Evolutionary conservation across 2,888 invertebrate genomes (phyloP), one percentile per base, ranked within the genome.

Genomic region (Abrostola tripartita): DNA sequence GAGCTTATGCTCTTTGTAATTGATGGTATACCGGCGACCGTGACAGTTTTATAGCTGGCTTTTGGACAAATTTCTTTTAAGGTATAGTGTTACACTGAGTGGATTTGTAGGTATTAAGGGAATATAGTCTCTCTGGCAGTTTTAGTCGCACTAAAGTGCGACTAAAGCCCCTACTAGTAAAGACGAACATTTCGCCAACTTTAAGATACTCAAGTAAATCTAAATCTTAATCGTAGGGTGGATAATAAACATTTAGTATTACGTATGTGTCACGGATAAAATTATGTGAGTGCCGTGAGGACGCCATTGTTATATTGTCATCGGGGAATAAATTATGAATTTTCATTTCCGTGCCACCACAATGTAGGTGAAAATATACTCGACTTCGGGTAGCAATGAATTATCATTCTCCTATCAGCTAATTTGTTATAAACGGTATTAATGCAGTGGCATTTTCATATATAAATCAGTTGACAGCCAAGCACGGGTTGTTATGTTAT

Each of bases 1-100:
- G 65, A 67, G 75, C 76, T 80, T 78, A 80, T 72, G 71, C 65
- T 73, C 70, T 66, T 66, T 69, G 76, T 80, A 76, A 80, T 80
- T 76, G 74, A 80, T 76, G 80, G 78, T 68, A 36, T 74, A 70
- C 52, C 44, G 57, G 63, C 70, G 60, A 55, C 55, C 57, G 63
- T 61, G 80, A 77, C 75, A 80, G 63, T 74, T 80, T 80, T 80
- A 80, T 80, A 68, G 73, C 66, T 51, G 59, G 76, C 68, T 62
- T 73, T 74, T 65, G 71, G 66, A 70, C 75, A 70, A 54, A 71
- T 74, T 64, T 60, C 62, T 69, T 71, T 74, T 66, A 50, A 65
- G 71, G 63, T 63, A 65, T 63, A 50, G 11, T 37, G 44, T 14
- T 64, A 58, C 65, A 42, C 41, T 56, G 63, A 76, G 64, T 68